Percentiles rank a stretch among this genome's conserved stretches.
Conservation (phyloP, 2,888 invertebrate genomes). For the Drymonia ruficornis region DNA sequence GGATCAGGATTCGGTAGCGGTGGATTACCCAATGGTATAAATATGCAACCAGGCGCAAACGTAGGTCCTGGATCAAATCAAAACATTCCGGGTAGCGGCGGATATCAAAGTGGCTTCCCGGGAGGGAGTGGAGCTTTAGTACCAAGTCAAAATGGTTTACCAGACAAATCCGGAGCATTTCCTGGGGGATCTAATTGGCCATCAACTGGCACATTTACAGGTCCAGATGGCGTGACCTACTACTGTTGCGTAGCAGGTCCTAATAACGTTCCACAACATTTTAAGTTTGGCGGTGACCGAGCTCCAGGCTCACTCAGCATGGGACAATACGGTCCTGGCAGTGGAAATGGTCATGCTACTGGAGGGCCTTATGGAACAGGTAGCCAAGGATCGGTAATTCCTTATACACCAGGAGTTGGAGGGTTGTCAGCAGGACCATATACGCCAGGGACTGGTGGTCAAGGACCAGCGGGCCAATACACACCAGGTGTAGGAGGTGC, state of each 20-base stretch:
- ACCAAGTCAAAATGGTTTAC: conserved; percentile 17
- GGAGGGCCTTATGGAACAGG: not conserved
- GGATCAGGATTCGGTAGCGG: conserved; percentile 5
- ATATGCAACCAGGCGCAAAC: conserved; percentile 14
- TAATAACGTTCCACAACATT: conserved; percentile 38
- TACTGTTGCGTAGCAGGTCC: conserved; percentile 52
- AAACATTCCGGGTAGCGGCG: conserved; percentile 8
- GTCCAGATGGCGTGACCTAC: conserved; percentile 48
- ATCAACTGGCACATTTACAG: conserved; percentile 36
- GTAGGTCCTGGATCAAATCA: conserved; percentile 15
- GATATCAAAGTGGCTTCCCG: conserved; percentile 2
- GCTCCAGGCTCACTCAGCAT: not conserved
- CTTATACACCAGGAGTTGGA: not conserved
- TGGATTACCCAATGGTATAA: conserved; percentile 14
- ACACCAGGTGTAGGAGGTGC: not conserved
- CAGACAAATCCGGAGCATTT: conserved; percentile 13
- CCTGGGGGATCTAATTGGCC: conserved; percentile 40
- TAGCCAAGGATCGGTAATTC: not conserved
- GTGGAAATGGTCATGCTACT: not conserved
- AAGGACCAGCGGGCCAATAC: not conserved
- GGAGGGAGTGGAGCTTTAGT: conserved; percentile 25
- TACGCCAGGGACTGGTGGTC: not conserved
- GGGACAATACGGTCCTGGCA: not conserved
- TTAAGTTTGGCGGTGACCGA: conserved; percentile 20
- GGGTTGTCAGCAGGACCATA: not conserved